Evolutionary conservation across 2,888 invertebrate genomes (phyloP), one percentile per base, ranked within the genome.

Genomic region (Stratiomys singularior): DNA sequence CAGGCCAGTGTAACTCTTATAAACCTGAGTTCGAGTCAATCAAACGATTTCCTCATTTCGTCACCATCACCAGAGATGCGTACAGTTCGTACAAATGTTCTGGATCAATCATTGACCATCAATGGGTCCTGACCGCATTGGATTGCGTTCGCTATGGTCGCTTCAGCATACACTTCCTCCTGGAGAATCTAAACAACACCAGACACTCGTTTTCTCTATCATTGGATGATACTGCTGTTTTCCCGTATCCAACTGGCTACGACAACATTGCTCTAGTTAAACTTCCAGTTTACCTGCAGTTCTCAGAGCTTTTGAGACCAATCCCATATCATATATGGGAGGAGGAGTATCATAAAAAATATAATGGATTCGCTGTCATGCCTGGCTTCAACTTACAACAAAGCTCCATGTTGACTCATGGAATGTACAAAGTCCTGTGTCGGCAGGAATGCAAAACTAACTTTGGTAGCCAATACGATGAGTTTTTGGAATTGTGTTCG

Each of bases 221-320:
- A 1, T 46, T 80, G 21, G 76, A 77, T 30, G 47, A 13, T 13
- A 47, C 77, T 15, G 46, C 67, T 1, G 44, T 80, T n/a, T n/a
- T 11, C 4, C 46, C 63, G 1, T 78, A 80, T 76, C 81, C 81
- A 28, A 81, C 80, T 1, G 11, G 47, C 5, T 66, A 56, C 11
- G 78, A 79, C 28, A 78, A 81, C 27, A 76, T 81, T 15, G 81
- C 81, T 0, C 1, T 81, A 9, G n/a, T 81, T 0, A 46, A 66
- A 21, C 9, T 80, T 0, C 79, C 78, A 23, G 46, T 80, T 15
- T 15, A 1, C 9, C 9, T 80, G 3, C 11, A 69, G 4, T 79
- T 52, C 21, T 77, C 81, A 0, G 44, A 74, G n/a, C n/a, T 2
- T 1, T 15, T 74, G 60, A 9, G n/a, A 18, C 30, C 74, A 1